These are phyloP conservation scores for Nyctereutes procyonoides DNA, from an alignment of 2,113 vertebrate species.

Conservation along the genomic window DNA sequence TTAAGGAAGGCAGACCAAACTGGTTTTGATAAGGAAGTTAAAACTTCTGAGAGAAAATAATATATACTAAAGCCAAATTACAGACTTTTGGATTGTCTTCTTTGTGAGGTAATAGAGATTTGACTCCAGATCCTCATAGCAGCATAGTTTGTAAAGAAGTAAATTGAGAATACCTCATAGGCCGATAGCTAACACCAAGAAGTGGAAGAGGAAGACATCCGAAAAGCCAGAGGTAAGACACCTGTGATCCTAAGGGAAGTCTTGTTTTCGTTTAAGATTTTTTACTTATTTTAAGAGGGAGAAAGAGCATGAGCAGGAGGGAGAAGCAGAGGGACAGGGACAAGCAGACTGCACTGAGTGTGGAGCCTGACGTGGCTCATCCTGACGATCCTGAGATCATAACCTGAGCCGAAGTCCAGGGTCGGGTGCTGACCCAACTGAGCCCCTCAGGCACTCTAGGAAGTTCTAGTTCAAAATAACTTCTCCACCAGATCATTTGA, in stretches of 20 bases:
- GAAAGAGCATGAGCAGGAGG: not conserved
- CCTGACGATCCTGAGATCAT: not conserved
- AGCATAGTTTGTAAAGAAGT: slow-evolving; percentile 24
- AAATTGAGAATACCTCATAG: not conserved
- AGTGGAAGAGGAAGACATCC: not conserved
- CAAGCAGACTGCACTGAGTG: not conserved
- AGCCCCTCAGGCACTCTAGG: not conserved
- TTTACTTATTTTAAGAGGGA: not conserved
- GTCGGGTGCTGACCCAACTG: not conserved
- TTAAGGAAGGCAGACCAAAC: not conserved
- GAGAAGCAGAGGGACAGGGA: not conserved
- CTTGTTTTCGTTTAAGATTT: not conserved
- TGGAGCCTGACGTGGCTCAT: not conserved
- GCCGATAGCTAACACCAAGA: not conserved
- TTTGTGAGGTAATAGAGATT: not conserved
- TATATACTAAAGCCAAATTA: not conserved
- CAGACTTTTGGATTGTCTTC: not conserved
- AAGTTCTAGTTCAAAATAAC: slow-evolving; percentile 37
- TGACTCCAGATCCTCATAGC: not conserved
- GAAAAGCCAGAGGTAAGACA: not conserved
- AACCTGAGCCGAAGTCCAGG: not conserved
- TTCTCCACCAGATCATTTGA: not conserved
- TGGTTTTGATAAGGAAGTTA: not conserved
- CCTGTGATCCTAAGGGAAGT: not conserved
- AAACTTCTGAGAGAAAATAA: slow-evolving; percentile 5